phyloP scores from a whole-genome alignment of 2,797 vertebrate species.

The Bradypus variegatus region DNA sequence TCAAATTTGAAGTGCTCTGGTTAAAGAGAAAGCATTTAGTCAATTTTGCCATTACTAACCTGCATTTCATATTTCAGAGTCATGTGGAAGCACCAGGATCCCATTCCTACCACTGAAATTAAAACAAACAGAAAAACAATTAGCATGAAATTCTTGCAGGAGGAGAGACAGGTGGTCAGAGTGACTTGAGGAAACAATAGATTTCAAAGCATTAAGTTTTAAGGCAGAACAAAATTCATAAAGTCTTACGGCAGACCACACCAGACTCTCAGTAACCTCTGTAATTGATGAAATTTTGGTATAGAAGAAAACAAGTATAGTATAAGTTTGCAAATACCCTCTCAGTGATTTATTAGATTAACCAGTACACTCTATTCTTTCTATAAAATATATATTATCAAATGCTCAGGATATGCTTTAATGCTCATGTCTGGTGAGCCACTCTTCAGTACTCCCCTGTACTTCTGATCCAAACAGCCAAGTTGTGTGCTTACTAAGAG shows the following conservation, averaged over 20 bases:
- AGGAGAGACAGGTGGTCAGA: background rate
- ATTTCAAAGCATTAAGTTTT: slow-evolving; percentile 45
- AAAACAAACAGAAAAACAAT: slow-evolving; percentile 62
- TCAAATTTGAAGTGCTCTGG: slow-evolving; percentile 11
- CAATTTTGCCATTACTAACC: slow-evolving; percentile 76
- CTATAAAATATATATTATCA: background rate
- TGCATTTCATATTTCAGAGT: slow-evolving; percentile 99
- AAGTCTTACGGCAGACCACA: slow-evolving; percentile 11
- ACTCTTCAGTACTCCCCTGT: background rate
- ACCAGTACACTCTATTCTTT: slow-evolving; percentile 11
- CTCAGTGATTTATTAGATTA: background rate
- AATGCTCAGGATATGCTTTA: slow-evolving; percentile 12
- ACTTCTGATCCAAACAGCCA: slow-evolving; percentile 9
- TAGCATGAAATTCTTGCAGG: slow-evolving; percentile 34
- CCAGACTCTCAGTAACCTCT: background rate
- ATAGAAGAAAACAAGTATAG: slow-evolving; percentile 1
- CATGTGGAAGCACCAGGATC: slow-evolving; percentile 99
- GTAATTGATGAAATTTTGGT: slow-evolving; percentile 5
- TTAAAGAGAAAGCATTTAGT: slow-evolving; percentile 36
- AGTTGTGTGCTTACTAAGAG: background rate
- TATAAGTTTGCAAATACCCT: background rate
- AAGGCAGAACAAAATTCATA: slow-evolving; percentile 34
- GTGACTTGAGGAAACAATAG: slow-evolving; percentile 37
- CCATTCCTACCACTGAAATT: slow-evolving; percentile 91
- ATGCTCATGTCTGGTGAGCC: background rate